Conservation (phyloP, 2,113 vertebrate species). For the Edolisoma coerulescens region DNA sequence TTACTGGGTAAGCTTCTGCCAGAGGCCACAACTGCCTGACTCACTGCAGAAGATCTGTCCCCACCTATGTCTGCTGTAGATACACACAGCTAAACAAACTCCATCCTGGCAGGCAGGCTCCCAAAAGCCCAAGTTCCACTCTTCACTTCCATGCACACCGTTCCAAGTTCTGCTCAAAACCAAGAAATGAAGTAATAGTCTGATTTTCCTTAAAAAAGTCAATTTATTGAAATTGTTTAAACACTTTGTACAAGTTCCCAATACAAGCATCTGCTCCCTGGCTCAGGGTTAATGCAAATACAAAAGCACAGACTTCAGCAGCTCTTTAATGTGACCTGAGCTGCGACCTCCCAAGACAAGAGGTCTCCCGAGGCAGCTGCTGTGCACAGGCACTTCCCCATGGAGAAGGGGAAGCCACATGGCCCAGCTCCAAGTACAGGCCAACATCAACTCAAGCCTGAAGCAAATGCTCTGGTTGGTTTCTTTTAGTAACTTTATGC, state of each 20-base stretch:
- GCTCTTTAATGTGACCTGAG: not conserved
- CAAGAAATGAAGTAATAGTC: not conserved
- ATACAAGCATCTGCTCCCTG: constrained; percentile 50
- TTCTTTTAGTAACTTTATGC: not conserved
- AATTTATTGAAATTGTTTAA: constrained; percentile 77
- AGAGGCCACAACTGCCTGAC: constrained; percentile 48
- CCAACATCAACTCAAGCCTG: not conserved
- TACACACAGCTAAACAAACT: constrained; percentile 6
- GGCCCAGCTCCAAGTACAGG: not conserved
- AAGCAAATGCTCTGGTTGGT: constrained; percentile 4
- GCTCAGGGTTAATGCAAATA: constrained; percentile 45
- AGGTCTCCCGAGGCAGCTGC: not conserved
- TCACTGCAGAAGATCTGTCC: constrained; percentile 45
- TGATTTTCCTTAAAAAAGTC: constrained; percentile 61
- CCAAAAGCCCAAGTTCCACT: not conserved
- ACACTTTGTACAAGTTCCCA: constrained; percentile 72
- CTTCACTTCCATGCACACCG: not conserved
- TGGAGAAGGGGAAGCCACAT: not conserved
- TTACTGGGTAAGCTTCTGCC: constrained; percentile 44
- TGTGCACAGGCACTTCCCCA: not conserved
- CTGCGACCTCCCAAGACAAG: not conserved
- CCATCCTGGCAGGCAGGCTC: not conserved
- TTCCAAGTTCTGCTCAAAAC: not conserved
- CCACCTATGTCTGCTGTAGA: constrained; percentile 39
- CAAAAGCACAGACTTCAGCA: constrained; percentile 44